Percentiles rank a stretch among this genome's conserved stretches.
Conservation (phyloP, 1,140 invertebrate species). For the Orius insidiosus region DNA sequence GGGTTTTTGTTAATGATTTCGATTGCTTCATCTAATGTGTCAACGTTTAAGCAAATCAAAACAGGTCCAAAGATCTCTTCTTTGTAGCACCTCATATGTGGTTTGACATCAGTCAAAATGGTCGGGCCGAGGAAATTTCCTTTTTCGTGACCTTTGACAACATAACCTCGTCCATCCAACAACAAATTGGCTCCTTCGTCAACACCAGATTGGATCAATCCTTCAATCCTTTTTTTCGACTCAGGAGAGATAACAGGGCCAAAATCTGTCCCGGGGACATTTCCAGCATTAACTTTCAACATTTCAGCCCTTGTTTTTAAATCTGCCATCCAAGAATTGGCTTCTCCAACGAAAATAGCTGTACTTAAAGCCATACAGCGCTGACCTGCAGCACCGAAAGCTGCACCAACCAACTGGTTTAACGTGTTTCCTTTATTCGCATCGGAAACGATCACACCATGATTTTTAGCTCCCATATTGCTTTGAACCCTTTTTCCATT, state of each 20-base stretch:
- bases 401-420: conserved; percentile 31
- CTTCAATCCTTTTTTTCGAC: not conserved
- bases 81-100: not conserved
- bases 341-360: conserved; percentile 31
- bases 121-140: conserved; percentile 1
- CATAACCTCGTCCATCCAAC: conserved; percentile 2
- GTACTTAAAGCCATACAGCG: conserved; percentile 38
- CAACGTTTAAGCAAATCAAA: not conserved
- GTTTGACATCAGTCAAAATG: not conserved
- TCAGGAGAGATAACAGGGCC: conserved; percentile 2
- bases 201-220: not conserved
- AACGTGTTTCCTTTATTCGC: conserved; percentile 34
- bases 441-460: conserved; percentile 37
- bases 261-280: not conserved
- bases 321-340: conserved; percentile 13
- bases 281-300: not conserved
- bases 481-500: conserved; percentile 36
- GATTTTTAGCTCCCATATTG: conserved; percentile 39
- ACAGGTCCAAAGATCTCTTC: conserved; percentile 14
- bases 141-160: not conserved
- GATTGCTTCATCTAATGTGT: not conserved
- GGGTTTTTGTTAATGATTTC: not conserved
- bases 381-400: conserved; percentile 38
- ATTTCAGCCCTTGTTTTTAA: not conserved
- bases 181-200: conserved; percentile 3